Evolutionary conservation across 2,113 vertebrate species (phyloP).

Genomic region (Galemys pyrenaicus): DNA sequence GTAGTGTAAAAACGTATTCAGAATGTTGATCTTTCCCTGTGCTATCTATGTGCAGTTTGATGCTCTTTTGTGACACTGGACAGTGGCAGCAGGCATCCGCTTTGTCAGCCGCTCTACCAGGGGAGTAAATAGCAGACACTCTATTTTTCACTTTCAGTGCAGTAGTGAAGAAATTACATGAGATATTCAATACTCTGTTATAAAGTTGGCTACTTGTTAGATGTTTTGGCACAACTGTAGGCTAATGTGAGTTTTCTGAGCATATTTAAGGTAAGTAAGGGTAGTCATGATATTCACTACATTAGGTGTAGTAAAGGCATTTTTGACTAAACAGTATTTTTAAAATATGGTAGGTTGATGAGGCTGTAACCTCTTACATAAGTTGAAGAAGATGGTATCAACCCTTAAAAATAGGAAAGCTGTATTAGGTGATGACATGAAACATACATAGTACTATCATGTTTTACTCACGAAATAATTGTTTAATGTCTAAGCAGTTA

Average conservation of each 20-base stretch:
- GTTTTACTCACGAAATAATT: conserved; percentile 23
- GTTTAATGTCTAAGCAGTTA: not conserved
- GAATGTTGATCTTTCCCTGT: not conserved
- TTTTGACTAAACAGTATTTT: not conserved
- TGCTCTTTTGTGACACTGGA: not conserved
- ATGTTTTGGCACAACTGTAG: not conserved
- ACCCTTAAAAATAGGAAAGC: not conserved
- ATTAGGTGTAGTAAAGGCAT: not conserved
- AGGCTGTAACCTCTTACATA: not conserved
- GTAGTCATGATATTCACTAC: not conserved
- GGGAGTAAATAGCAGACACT: not conserved
- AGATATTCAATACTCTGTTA: not conserved
- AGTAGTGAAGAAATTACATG: not conserved
- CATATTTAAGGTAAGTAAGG: not conserved
- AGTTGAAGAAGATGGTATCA: not conserved
- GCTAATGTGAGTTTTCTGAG: not conserved
- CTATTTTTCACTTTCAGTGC: not conserved
- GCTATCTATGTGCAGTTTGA: not conserved
- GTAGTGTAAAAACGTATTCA: not conserved
- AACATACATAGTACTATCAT: not conserved
- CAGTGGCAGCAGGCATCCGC: not conserved
- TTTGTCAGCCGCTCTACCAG: not conserved
- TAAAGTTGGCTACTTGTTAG: not conserved
- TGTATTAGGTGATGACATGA: not conserved
- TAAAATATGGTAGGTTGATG: not conserved